These are phyloP conservation scores for Toxotes lorentzi DNA, from an alignment of 2,797 vertebrate species.

Conservation along the genomic window DNA sequence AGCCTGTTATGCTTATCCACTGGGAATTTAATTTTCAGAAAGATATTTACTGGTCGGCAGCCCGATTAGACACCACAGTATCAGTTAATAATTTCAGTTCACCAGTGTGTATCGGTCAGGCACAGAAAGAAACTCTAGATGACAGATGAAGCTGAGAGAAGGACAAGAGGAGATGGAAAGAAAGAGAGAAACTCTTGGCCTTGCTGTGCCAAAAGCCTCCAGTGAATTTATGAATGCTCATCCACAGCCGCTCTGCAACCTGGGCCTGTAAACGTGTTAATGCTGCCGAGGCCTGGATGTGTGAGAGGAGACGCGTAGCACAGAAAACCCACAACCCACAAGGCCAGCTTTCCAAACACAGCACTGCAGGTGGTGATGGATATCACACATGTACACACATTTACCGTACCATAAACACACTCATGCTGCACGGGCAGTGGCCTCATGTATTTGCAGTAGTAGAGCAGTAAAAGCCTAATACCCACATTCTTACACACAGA, in stretches of 20 bases:
- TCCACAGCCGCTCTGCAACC: constrained; percentile 56
- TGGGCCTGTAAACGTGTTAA: constrained; percentile 67
- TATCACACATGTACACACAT: constrained; percentile 66
- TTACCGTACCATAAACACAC: constrained; percentile 47
- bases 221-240: constrained; percentile 74
- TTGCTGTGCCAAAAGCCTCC: constrained; percentile 52
- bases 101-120: constrained; percentile 4
- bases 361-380: constrained; percentile 67
- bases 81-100: background rate
- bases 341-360: constrained; percentile 70
- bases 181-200: constrained; percentile 58
- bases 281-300: constrained; percentile 53
- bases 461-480: constrained; percentile 15
- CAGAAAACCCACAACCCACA: constrained; percentile 57
- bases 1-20: too few species aligned
- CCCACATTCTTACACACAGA: background rate
- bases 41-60: background rate
- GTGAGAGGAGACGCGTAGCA: constrained; percentile 55
- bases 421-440: background rate
- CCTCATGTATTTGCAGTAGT: background rate
- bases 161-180: constrained; percentile 64
- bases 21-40: background rate
- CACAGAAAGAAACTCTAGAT: constrained; percentile 31
- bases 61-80: background rate
- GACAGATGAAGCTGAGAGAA: constrained; percentile 42